A percentile compares a stretch with the other conserved stretches of the same genome.
These are phyloP conservation scores for Castor canadensis DNA, from an alignment of 2,113 vertebrate genomes.

Conservation along the genomic window DNA sequence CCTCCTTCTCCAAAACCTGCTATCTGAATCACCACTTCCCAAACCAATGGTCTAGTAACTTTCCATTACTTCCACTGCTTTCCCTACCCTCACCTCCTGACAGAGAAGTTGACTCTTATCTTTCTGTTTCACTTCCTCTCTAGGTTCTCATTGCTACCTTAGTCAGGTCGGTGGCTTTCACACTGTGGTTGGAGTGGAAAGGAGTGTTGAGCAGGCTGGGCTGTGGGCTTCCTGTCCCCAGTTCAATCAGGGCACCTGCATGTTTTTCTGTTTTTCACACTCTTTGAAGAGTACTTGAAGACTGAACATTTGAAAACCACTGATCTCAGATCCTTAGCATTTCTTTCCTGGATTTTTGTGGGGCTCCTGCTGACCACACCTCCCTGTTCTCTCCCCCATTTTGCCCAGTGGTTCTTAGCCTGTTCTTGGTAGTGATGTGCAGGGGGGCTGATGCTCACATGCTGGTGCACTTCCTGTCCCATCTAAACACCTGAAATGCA, in stretches of 20 bases:
- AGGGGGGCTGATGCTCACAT: not conserved
- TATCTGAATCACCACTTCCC: not conserved
- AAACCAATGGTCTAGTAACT: not conserved
- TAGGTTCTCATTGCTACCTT: conserved; percentile 31
- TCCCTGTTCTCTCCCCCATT: not conserved
- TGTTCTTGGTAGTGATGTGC: not conserved
- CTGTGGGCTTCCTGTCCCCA: not conserved
- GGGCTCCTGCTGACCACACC: not conserved
- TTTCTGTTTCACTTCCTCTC: not conserved
- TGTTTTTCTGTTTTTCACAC: not conserved
- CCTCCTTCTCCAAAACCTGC: not conserved
- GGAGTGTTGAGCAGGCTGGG: not conserved
- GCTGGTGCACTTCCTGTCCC: not conserved
- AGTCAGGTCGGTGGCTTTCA: not conserved
- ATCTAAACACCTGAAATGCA: not conserved
- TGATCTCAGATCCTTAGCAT: not conserved
- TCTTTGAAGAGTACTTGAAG: not conserved
- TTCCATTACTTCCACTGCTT: not conserved
- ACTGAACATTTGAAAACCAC: not conserved
- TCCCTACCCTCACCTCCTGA: not conserved
- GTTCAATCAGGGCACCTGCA: not conserved
- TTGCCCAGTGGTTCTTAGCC: not conserved
- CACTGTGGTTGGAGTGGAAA: not conserved
- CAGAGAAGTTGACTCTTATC: not conserved
- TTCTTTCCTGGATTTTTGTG: not conserved